Base-by-base conservation (phyloP, 2,888 invertebrate species). In the Drosophila heteroneura region DNA sequence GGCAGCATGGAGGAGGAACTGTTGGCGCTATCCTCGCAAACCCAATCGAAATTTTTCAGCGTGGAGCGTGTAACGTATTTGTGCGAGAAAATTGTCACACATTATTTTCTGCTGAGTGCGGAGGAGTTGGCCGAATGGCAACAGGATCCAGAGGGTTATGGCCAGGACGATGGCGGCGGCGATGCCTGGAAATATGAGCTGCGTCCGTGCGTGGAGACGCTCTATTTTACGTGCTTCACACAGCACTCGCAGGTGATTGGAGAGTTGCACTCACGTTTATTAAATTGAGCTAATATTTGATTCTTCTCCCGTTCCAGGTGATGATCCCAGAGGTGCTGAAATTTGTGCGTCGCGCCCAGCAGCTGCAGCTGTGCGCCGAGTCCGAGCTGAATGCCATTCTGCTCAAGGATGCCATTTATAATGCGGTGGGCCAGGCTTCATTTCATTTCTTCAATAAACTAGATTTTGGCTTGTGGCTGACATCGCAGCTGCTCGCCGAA, bases 121-220 rank as follows among this genome's bases (percentile, higher is more conserved):
- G 96, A 97, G 53, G 98, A 99, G 93, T 94, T 99, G 62, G 96
- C 96, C 59, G 94, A 96, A 66, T 99, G 98, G 99, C 97, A 97
- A 90, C 95, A 96, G 0, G 97, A 98, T 93, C 98, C 98, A 0
- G 99, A 99, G 94, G 96, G 96, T 81, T 98, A 97, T 93, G 97
- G 97, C 91, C 96, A 96, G 57, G 91, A 91, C 44, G 98, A 98
- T 92, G 98, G 98, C 92, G 96, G 96, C 16, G 98, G 98, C 0
- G 98, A 98, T 92, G 96, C 97, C n/a, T 98, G 98, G 97, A 98
- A 98, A 92, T 99, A 98, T 92, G 97, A 96, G 89, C 94, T 98
- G 74, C 95, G 97, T 96, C 97, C 98, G 3, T 97, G 98, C 91
- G 97, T 97, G 61, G 98, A 98, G 94, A 95, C 96, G 0, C 94